These are phyloP conservation scores for Neolamprologus ventralis DNA, from an alignment of 2,113 vertebrate genomes.

Conservation along the genomic window DNA sequence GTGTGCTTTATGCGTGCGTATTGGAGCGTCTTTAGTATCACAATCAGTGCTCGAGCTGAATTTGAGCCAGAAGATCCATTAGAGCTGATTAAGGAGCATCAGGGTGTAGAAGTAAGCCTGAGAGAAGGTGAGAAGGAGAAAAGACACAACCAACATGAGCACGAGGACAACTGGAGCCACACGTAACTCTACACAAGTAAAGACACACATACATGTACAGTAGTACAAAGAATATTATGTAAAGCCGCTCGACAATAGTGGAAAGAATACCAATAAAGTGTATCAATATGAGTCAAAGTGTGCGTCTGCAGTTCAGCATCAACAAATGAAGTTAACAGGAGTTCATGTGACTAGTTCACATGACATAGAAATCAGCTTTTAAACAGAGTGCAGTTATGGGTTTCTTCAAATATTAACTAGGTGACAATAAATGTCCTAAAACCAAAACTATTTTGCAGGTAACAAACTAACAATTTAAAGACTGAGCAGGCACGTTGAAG, in stretches of 20 bases:
- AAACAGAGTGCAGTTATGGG: background rate
- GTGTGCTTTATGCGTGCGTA: constrained; percentile 1
- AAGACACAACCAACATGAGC: background rate
- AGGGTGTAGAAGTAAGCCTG: constrained; percentile 61
- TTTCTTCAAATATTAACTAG: background rate
- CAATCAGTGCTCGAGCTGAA: constrained; percentile 41
- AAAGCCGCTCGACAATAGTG: background rate
- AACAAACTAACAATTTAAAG: background rate
- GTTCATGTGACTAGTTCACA: background rate
- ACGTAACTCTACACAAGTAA: background rate
- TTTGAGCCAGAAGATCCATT: constrained; percentile 71
- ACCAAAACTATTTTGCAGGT: background rate
- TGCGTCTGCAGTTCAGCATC: background rate
- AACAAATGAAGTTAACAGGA: background rate
- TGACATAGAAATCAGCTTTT: background rate
- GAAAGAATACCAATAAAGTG: background rate
- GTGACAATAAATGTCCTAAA: background rate
- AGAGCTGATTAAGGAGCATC: constrained; percentile 69
- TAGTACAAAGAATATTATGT: background rate
- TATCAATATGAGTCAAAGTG: background rate
- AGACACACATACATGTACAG: background rate
- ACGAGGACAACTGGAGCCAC: background rate
- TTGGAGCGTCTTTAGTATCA: constrained; percentile 30
- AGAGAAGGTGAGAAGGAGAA: constrained; percentile 57
- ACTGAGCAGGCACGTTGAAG: background rate